Percentiles rank a stretch among this genome's conserved stretches.
Evolutionary conservation across 2,888 invertebrate species (phyloP).

Genomic region (Drosophila bunnanda): DNA sequence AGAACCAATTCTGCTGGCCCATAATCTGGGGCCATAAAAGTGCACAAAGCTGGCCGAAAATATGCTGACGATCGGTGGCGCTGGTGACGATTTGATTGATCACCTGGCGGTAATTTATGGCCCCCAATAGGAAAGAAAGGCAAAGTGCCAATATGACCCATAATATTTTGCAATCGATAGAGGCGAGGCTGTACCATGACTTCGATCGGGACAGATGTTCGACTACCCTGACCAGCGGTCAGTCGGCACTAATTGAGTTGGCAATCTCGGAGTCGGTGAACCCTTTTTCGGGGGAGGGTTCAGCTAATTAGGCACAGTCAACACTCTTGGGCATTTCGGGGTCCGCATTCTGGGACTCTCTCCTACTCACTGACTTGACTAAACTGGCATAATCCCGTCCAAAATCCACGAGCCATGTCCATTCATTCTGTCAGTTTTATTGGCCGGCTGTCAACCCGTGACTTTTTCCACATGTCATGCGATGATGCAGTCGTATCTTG

Average conservation of each 20-base stretch:
- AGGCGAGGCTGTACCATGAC: not conserved
- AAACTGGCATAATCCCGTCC: constrained; percentile 81
- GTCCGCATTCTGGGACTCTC: not conserved
- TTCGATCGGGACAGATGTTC: constrained; percentile 34
- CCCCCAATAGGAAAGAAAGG: constrained; percentile 18
- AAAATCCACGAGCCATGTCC: constrained; percentile 76
- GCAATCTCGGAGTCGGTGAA: constrained; percentile 40
- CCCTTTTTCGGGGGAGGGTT: constrained; percentile 50
- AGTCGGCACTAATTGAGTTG: constrained; percentile 68
- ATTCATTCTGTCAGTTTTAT: constrained; percentile 83
- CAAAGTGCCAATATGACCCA: constrained; percentile 9
- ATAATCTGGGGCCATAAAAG: constrained; percentile 62
- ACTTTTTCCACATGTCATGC: constrained; percentile 79
- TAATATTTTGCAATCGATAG: constrained; percentile 33
- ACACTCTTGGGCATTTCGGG: constrained; percentile 32
- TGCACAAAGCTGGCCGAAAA: constrained; percentile 36
- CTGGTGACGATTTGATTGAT: constrained; percentile 73
- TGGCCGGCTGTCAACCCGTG: constrained; percentile 74
- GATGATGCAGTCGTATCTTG: constrained; percentile 65
- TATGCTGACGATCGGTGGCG: constrained; percentile 50
- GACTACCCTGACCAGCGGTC: constrained; percentile 48
- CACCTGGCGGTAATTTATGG: constrained; percentile 57
- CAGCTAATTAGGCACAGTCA: constrained; percentile 49
- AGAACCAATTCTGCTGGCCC: constrained; percentile 8
- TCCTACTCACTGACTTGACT: constrained; percentile 81